Conservation (phyloP, 2,888 invertebrate species). For the Apodemia zela region DNA sequence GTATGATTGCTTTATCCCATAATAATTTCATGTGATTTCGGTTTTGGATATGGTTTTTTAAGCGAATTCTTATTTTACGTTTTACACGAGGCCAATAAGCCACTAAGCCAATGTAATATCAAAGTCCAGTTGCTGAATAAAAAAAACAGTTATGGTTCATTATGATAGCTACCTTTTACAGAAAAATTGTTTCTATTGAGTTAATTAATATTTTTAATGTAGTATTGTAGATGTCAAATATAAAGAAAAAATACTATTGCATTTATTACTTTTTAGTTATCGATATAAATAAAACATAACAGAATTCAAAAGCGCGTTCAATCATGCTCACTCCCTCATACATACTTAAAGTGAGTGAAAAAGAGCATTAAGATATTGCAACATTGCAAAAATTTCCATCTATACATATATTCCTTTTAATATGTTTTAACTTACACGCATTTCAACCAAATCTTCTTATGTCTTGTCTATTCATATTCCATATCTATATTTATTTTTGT, state of each 20-base stretch:
- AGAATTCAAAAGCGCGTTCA: not conserved
- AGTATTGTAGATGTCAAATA: too few species aligned
- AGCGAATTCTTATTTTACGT: not conserved
- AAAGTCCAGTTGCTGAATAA: not conserved
- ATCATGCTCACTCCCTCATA: not conserved
- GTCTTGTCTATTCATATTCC: too few species aligned
- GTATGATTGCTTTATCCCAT: slow-evolving; percentile 12
- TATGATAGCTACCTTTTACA: too few species aligned
- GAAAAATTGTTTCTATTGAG: too few species aligned
- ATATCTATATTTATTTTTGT: too few species aligned
- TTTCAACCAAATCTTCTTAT: too few species aligned
- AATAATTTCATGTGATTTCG: slow-evolving; percentile 13
- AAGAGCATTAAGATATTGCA: not conserved
- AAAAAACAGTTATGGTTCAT: not conserved
- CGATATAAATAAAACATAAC: not conserved
- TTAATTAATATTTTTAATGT: too few species aligned
- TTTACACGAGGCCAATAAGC: slow-evolving; percentile 4
- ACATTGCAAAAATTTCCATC: not conserved
- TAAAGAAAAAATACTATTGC: not conserved
- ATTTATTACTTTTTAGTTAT: not conserved
- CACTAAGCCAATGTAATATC: not conserved
- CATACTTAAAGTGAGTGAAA: not conserved
- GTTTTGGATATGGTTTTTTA: slow-evolving; percentile 1
- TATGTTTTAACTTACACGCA: too few species aligned
- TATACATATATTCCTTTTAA: too few species aligned